Conservation (phyloP, 2,797 vertebrate species). For the Microctenopoma lineatum region DNA sequence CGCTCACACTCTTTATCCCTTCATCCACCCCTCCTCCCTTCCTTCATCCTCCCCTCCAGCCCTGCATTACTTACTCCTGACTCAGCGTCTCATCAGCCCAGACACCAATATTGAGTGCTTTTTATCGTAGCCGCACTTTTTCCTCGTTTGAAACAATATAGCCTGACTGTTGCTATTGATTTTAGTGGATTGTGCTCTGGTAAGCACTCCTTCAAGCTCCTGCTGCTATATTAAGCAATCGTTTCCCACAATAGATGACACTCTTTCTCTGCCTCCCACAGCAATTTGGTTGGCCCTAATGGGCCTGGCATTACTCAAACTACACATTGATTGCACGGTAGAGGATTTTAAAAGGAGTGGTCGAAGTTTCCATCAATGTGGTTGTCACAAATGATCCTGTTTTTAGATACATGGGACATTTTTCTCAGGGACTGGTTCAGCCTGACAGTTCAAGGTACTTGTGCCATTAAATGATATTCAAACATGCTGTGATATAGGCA, state of each 20-base stretch:
- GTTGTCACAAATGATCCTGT: slow-evolving; percentile 61
- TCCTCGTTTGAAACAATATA: slow-evolving; percentile 85
- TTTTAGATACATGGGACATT: slow-evolving; percentile 53
- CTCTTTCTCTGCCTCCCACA: slow-evolving; percentile 81
- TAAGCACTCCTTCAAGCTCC: slow-evolving; percentile 87
- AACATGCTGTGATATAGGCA: slow-evolving; percentile 44
- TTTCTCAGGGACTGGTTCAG: slow-evolving; percentile 35
- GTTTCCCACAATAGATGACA: slow-evolving; percentile 91
- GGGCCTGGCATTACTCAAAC: slow-evolving; percentile 88
- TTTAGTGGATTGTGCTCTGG: slow-evolving; percentile 83
- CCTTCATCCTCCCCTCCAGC: slow-evolving; percentile 53
- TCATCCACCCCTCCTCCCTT: slow-evolving; percentile 33
- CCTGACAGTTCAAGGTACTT: slow-evolving; percentile 57
- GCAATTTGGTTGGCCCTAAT: slow-evolving; percentile 88
- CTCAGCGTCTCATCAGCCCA: slow-evolving; percentile 79
- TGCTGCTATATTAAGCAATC: slow-evolving; percentile 91
- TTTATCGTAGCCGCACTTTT: slow-evolving; percentile 82
- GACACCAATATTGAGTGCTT: slow-evolving; percentile 78
- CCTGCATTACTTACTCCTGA: slow-evolving; percentile 77
- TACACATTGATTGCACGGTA: slow-evolving; percentile 87
- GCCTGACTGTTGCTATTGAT: slow-evolving; percentile 89
- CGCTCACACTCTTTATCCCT: slow-evolving; percentile 21
- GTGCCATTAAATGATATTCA: slow-evolving; percentile 56
- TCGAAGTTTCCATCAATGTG: slow-evolving; percentile 74
- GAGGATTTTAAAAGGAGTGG: slow-evolving; percentile 79